These are phyloP conservation scores for Misgurnus mizolepis DNA, from an alignment of 2,113 vertebrate genomes.

Conservation along the genomic window DNA sequence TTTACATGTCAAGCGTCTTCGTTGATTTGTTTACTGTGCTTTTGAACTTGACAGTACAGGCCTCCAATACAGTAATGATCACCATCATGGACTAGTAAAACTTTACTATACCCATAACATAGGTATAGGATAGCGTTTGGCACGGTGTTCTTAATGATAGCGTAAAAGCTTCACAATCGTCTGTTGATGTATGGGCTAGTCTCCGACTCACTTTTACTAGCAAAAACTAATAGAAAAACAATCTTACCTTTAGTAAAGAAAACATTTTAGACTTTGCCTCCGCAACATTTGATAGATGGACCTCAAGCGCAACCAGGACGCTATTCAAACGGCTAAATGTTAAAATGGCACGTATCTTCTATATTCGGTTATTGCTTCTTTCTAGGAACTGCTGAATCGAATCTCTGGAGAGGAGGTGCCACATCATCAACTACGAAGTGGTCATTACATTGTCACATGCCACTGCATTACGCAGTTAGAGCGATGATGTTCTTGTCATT, in stretches of 20 bases:
- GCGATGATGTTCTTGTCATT: constrained; percentile 30
- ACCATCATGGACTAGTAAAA: constrained; percentile 69
- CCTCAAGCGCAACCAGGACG: background rate
- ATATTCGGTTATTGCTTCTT: constrained; percentile 1
- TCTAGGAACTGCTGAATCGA: constrained; percentile 19
- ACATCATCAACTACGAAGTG: constrained; percentile 33
- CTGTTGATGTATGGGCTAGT: constrained; percentile 45
- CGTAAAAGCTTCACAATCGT: constrained; percentile 54
- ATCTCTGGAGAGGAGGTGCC: constrained; percentile 19
- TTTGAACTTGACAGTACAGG: constrained; percentile 61
- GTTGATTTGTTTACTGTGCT: constrained; percentile 63
- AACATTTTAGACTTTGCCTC: background rate
- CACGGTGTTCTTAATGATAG: constrained; percentile 57
- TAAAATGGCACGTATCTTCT: background rate
- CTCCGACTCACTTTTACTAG: constrained; percentile 39
- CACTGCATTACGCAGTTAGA: constrained; percentile 19
- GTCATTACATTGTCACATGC: constrained; percentile 31
- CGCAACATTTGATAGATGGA: background rate
- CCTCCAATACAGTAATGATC: constrained; percentile 65
- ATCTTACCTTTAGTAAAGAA: background rate
- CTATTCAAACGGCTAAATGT: background rate
- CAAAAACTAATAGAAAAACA: constrained; percentile 41
- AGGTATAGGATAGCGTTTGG: constrained; percentile 49
- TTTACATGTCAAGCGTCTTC: constrained; percentile 44
- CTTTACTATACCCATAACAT: constrained; percentile 71